Conservation (phyloP, 2,113 vertebrate species). For the Ahaetulla prasina region DNA sequence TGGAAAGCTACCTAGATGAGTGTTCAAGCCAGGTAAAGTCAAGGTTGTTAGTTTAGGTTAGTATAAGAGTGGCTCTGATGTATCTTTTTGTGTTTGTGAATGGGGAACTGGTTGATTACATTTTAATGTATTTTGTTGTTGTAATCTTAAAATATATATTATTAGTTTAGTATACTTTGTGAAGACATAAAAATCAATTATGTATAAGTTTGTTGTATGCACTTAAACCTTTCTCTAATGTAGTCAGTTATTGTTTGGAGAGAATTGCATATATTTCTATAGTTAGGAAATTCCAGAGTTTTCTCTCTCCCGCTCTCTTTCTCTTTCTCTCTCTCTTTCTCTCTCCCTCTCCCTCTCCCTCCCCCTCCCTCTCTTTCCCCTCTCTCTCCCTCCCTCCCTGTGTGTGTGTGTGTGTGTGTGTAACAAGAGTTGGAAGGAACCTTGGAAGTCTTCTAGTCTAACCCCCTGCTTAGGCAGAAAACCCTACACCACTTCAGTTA, state of each 20-base stretch:
- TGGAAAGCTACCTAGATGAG: constrained; percentile 78
- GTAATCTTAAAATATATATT: neutral
- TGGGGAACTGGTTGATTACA: neutral
- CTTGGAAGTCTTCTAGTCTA: too few relatives aligned
- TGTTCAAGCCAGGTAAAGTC: constrained; percentile 45
- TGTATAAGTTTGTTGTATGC: neutral
- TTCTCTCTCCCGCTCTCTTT: neutral
- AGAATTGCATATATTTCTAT: neutral
- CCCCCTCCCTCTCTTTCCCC: too few relatives aligned
- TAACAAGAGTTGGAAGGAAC: too few relatives aligned
- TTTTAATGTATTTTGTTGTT: neutral
- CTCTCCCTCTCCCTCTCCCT: neutral
- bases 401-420: too few relatives aligned
- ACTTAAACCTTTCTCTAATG: neutral
- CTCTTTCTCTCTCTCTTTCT: too few relatives aligned
- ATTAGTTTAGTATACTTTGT: neutral
- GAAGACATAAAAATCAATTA: neutral
- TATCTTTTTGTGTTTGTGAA: neutral
- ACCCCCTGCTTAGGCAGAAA: too few relatives aligned
- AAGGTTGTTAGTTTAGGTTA: rapidly evolving
- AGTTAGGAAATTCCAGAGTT: neutral
- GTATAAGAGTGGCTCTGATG: rapidly evolving
- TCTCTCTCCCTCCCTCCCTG: too few relatives aligned
- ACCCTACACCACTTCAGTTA: too few relatives aligned
- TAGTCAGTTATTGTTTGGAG: neutral